Evolutionary conservation across 1,140 invertebrate species (phyloP), one percentile per base, ranked within the genome.

Genomic region (Meloidogyne floridensis): DNA sequence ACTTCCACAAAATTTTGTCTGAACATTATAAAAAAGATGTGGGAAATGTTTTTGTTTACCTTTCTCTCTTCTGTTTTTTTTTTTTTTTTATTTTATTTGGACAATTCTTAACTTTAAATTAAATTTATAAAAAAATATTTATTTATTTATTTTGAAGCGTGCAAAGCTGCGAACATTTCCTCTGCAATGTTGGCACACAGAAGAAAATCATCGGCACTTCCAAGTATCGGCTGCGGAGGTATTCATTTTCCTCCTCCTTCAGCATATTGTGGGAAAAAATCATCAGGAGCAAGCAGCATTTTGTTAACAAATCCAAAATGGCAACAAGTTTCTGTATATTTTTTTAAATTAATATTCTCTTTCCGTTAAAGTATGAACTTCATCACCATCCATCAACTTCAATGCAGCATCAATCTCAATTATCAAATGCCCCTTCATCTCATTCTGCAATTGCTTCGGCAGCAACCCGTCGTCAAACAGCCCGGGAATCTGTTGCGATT

Each of bases 151-250:
- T 75, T 73, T 76, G 84, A 75, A 85, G 84, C 84, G 47, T 86
- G 84, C 69, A 85, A 85, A 59, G 86, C 86, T 32, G 81, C 85
- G 10, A 87, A 71, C 13, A 86, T 85, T 56, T 86, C 85, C 8
- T 87, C 85, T 32, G 85, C 86, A 54, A 86, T 86, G 85, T 75
- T 86, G 32, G 78, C 85, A 65, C 51, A 59, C 72, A 82, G 83
- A 43, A 72, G 85, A n/a, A 87, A 85, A 69, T 80, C 80, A 9
- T 87, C 86, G 2, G 54, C 20, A 42, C 7, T 65, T 43, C 47
- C 20, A 20, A n/a, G 8, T 18, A 18, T 15, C 9, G n/a, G 11
- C 15, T 72, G 10, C 13, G 82, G 82, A 18, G 81, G 80, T 42
- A 51, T n/a, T n/a, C n/a, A 6, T 80, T 32, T 10, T 80, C 77